These are phyloP conservation scores for Lagria hirta DNA, from an alignment of 2,888 invertebrate genomes.

Conservation along the genomic window DNA sequence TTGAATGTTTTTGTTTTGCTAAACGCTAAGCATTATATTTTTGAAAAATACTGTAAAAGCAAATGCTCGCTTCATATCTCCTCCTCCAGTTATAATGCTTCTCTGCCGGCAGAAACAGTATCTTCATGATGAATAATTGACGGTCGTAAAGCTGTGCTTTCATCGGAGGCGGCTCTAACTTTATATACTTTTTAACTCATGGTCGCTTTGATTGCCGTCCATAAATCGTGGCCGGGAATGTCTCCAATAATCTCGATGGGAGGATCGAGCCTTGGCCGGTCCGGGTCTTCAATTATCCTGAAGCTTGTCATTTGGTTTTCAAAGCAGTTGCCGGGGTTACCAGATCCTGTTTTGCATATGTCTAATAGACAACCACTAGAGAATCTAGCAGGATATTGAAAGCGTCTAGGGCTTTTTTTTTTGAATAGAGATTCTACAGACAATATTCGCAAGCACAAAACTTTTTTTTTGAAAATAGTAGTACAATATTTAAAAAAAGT, in stretches of 20 bases:
- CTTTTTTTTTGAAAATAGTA: too few relatives aligned
- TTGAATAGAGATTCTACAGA: too few relatives aligned
- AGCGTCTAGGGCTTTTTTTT: too few relatives aligned
- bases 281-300: slow-evolving; percentile 44
- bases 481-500: too few relatives aligned
- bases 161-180: slow-evolving; percentile 16
- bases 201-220: slow-evolving; percentile 39
- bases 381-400: slow-evolving; percentile 25
- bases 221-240: slow-evolving; percentile 39
- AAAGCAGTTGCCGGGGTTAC: slow-evolving; percentile 37
- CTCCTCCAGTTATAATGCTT: too few relatives aligned
- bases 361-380: slow-evolving; percentile 31
- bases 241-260: slow-evolving; percentile 33
- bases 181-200: slow-evolving; percentile 40
- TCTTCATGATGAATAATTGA: slow-evolving; percentile 25
- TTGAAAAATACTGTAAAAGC: too few relatives aligned
- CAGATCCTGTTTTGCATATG: slow-evolving; percentile 37
- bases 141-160: slow-evolving; percentile 23
- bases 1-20: too few relatives aligned
- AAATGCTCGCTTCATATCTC: too few relatives aligned
- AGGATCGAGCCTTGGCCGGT: slow-evolving; percentile 26
- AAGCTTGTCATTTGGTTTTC: slow-evolving; percentile 47
- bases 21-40: too few relatives aligned
- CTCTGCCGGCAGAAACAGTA: too few relatives aligned
- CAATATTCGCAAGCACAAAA: too few relatives aligned